phyloP scores from a whole-genome alignment of 2,888 invertebrate species.

The Diogma glabrata region DNA sequence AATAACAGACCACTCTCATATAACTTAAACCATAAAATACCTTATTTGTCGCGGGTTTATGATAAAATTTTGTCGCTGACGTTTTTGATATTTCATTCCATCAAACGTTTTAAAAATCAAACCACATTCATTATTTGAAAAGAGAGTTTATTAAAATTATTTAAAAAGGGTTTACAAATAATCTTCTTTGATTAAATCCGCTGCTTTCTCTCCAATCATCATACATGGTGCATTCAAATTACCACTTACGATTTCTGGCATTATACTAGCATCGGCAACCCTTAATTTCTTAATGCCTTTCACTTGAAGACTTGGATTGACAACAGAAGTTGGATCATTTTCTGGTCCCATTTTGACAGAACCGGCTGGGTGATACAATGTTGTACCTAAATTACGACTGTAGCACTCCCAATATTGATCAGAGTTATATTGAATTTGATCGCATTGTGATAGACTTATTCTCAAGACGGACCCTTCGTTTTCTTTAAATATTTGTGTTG shows the following conservation, averaged over 20 bases:
- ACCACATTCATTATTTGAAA: no score
- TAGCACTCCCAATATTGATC: constrained; percentile 55
- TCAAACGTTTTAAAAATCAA: not conserved
- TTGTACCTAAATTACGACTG: constrained; percentile 48
- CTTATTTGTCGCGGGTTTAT: no score
- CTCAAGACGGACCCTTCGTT: constrained; percentile 26
- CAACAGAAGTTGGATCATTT: constrained; percentile 48
- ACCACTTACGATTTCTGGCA: constrained; percentile 63
- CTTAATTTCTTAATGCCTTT: constrained; percentile 51
- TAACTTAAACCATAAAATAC: no score
- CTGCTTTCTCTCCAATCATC: constrained; percentile 75
- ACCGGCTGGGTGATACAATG: constrained; percentile 56
- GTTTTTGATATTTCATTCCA: not conserved
- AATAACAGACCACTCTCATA: no score
- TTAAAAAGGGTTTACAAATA: no score
- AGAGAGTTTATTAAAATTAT: no score
- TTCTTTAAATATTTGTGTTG: constrained; percentile 34
- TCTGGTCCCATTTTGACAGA: constrained; percentile 61
- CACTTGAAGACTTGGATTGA: constrained; percentile 51
- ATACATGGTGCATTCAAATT: constrained; percentile 77
- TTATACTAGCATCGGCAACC: constrained; percentile 65
- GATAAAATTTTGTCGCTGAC: no score
- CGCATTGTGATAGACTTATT: constrained; percentile 25
- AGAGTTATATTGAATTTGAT: constrained; percentile 22
- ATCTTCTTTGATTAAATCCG: constrained; percentile 40